A percentile compares a stretch with the other conserved stretches of the same genome.
These are phyloP conservation scores for Natator depressus DNA, from an alignment of 2,113 vertebrate species.

Conservation along the genomic window DNA sequence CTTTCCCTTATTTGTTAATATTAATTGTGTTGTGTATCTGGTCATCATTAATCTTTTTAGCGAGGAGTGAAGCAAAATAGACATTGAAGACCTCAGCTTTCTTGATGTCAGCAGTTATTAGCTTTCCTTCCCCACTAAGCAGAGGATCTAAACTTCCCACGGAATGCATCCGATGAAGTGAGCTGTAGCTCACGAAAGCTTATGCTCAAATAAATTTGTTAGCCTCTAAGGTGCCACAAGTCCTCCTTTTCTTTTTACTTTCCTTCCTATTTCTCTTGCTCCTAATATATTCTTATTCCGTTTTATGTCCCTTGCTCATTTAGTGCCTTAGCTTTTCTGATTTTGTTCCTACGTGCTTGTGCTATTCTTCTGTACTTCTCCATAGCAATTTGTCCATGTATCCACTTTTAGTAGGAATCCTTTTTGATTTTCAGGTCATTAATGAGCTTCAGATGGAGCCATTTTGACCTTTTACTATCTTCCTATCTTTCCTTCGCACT, in stretches of 20 bases:
- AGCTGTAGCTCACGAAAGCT: too few relatives aligned
- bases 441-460: background rate
- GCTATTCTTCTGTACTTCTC: background rate
- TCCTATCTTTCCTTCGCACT: background rate
- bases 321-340: background rate
- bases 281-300: too few relatives aligned
- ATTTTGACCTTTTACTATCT: background rate
- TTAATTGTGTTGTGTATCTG: background rate
- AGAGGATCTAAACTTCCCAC: background rate
- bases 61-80: background rate
- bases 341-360: background rate
- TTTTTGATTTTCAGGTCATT: background rate
- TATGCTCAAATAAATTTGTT: too few relatives aligned
- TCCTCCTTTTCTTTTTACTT: background rate
- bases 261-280: background rate
- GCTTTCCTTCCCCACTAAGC: background rate
- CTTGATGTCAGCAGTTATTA: background rate
- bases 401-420: background rate
- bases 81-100: background rate
- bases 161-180: too few relatives aligned
- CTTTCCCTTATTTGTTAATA: background rate
- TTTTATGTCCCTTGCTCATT: background rate
- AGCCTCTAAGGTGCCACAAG: too few relatives aligned
- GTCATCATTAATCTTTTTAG: background rate
- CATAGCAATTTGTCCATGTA: background rate